A percentile compares a stretch with the other conserved stretches of the same genome.
These are phyloP conservation scores for Cheilosia grossa DNA, from an alignment of 2,888 invertebrate genomes.

Conservation along the genomic window DNA sequence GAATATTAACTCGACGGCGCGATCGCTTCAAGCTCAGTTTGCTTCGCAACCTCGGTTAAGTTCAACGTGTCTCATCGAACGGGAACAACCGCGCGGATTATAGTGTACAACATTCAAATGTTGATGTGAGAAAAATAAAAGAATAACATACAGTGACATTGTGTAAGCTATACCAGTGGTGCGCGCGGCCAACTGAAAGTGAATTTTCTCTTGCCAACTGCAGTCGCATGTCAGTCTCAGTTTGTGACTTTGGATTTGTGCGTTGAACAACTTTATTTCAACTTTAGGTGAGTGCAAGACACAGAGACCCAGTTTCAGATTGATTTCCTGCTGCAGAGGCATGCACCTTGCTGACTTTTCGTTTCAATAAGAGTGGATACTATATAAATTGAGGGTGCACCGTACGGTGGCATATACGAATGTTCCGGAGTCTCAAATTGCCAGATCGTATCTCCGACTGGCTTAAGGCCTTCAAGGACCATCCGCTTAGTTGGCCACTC, in stretches of 20 bases:
- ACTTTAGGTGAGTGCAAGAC: conserved; percentile 44
- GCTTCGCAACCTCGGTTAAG: conserved; percentile 58
- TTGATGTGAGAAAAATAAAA: conserved; percentile 34
- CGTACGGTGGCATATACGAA: not conserved
- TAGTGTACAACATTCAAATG: conserved; percentile 40
- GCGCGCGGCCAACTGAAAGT: conserved; percentile 34
- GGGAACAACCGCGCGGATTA: conserved; percentile 29
- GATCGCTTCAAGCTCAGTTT: conserved; percentile 63
- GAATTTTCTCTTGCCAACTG: conserved; percentile 35
- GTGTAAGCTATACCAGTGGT: conserved; percentile 40
- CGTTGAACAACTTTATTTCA: not conserved
- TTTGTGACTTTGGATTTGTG: conserved; percentile 11
- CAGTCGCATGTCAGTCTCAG: conserved; percentile 12
- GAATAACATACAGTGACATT: conserved; percentile 42
- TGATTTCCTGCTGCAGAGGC: conserved; percentile 37
- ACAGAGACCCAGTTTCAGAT: conserved; percentile 24
- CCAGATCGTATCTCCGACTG: not conserved
- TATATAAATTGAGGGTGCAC: not conserved
- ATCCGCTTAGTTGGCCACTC: conserved; percentile 33
- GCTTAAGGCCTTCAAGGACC: conserved; percentile 51
- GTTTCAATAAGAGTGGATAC: conserved; percentile 1
- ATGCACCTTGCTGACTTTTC: conserved; percentile 37
- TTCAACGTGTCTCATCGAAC: conserved; percentile 40
- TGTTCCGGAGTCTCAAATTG: conserved; percentile 26
- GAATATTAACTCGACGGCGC: conserved; percentile 64